Percentiles rank a stretch among this genome's conserved stretches.
These are phyloP conservation scores for Phaetusa simplex DNA, from an alignment of 2,113 vertebrate genomes.

Conservation along the genomic window DNA sequence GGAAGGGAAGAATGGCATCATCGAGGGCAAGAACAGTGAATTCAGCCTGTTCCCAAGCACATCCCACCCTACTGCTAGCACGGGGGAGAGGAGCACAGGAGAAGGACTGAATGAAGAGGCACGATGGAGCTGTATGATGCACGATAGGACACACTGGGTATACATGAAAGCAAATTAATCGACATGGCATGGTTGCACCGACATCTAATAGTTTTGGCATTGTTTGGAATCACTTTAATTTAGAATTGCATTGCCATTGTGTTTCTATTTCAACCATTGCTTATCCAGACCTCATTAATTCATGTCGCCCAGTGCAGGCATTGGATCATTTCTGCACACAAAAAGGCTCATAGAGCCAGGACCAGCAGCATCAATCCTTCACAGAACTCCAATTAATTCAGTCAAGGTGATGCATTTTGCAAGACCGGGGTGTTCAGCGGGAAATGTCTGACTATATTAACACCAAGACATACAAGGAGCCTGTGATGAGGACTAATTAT, in stretches of 20 bases:
- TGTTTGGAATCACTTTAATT: background rate
- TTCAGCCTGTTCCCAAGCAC: background rate
- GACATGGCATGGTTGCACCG: background rate
- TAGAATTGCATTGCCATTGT: background rate
- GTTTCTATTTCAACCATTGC: background rate
- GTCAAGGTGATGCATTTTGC: background rate
- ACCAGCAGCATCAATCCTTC: background rate
- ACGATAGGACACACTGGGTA: background rate
- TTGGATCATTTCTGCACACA: background rate
- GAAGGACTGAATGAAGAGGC: background rate
- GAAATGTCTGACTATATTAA: background rate
- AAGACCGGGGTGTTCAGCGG: background rate
- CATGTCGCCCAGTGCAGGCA: background rate
- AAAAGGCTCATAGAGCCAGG: background rate
- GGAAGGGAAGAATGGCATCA: slow-evolving; percentile 18
- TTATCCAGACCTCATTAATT: background rate
- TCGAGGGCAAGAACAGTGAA: background rate
- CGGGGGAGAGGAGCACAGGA: background rate
- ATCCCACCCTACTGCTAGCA: background rate
- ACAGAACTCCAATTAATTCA: background rate
- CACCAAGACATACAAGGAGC: background rate
- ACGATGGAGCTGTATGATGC: background rate
- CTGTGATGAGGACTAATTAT: background rate
- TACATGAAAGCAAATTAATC: background rate
- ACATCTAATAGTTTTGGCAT: background rate